Base-by-base conservation (phyloP, 2,797 vertebrate species). In the Tamandua tetradactyla region DNA sequence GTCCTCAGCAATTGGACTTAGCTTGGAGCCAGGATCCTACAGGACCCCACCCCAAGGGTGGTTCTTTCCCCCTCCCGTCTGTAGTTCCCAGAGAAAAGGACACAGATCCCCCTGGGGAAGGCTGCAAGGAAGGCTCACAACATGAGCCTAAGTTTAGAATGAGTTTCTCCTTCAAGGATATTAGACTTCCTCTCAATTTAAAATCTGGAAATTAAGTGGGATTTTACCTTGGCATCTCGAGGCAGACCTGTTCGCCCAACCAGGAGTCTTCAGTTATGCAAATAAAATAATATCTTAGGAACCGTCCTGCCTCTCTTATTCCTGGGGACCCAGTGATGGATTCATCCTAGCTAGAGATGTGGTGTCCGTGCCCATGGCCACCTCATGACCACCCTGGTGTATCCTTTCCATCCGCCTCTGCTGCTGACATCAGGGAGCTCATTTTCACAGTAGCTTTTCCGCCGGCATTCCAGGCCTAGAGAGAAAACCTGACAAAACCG, bases 151-250 rank as follows among this genome's bases (percentile, higher is more conserved):
- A 81, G 44, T 27, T 37, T 62, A 84, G 55, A 61, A 35, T 22
- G 90, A 78, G 75, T 4, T 30, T 88, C 86, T 25, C 55, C 61
- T 95, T 94, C 37, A 62, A 69, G 84, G 40, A 62, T 61, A 40
- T 7, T 89, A 76, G 32, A 47, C 40, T 87, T 94, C 42, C 37
- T 92, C 40, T 84, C 55, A 22, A 66, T 27, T 22, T 17, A 78
- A 57, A 79, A 13, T 68, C 86, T 69, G 76, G 90, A 83, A 64
- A 64, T 75, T 10, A 66, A 75, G 55, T 37, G 20, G 42, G 42
- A 78, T 23, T 55, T 55, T 55, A 55, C 71, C 68, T 52, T 55
- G 76, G 79, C 62, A 85, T 62, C 84, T 84, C 66, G 74, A 94
- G 55, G 85, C 30, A 57, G 82, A 66, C 44, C n/a, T 37, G 7